Evolutionary conservation across 2,888 invertebrate species (phyloP).

Genomic region (Atrina japonica): DNA sequence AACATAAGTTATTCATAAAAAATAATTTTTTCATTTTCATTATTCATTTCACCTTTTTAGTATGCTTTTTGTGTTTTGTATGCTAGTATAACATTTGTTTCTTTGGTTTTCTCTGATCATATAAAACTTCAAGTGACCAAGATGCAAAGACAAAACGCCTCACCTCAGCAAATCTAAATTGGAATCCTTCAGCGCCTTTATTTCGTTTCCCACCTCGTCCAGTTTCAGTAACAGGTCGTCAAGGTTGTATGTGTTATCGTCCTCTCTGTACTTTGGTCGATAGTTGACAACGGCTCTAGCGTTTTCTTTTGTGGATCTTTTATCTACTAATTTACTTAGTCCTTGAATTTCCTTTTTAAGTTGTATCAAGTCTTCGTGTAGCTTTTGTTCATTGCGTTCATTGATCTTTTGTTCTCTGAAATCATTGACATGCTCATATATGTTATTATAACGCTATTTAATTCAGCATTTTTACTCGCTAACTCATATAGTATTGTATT

Average conservation of each 20-base stretch:
- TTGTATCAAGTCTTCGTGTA: slow-evolving; percentile 9
- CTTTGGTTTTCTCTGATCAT: not conserved
- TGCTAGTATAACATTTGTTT: slow-evolving; percentile 1
- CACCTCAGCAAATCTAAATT: no score
- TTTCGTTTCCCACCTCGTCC: slow-evolving; percentile 18
- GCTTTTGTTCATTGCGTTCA: not conserved
- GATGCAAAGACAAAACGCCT: no score
- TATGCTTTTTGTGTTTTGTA: no score
- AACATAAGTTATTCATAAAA: no score
- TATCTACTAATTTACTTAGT: not conserved
- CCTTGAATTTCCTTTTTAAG: slow-evolving; percentile 23
- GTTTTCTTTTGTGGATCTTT: not conserved
- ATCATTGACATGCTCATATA: no score
- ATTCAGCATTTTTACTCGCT: no score
- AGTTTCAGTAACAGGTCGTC: slow-evolving; percentile 18
- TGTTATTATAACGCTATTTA: no score
- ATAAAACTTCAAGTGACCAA: not conserved
- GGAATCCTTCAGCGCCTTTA: slow-evolving; percentile 23
- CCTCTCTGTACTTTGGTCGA: slow-evolving; percentile 9
- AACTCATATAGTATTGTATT: no score
- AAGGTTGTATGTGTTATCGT: slow-evolving; percentile 8
- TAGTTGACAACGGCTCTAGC: not conserved
- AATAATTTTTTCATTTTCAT: no score
- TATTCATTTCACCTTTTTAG: no score
- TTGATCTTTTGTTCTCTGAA: no score